These are phyloP conservation scores for Drosophila hawaiiensis DNA, from an alignment of 2,888 invertebrate genomes.

Conservation along the genomic window DNA sequence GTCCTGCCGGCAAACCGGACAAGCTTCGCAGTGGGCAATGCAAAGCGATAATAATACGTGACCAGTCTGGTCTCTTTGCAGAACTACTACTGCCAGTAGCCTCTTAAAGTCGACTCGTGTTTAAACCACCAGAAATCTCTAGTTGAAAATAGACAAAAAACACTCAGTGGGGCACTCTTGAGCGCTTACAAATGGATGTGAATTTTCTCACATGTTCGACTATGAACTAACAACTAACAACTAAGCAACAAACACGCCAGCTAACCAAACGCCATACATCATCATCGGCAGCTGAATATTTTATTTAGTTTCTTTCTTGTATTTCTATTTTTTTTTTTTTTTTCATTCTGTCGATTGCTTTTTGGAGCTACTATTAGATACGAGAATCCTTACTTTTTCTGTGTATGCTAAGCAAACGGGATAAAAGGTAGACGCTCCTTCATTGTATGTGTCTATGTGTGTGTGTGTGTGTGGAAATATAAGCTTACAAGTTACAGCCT, in stretches of 20 bases:
- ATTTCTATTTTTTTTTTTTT: conserved; percentile 4
- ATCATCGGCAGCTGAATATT: conserved; percentile 74
- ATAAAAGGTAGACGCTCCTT: conserved; percentile 61
- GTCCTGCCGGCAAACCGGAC: conserved; percentile 58
- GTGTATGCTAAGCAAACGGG: conserved; percentile 52
- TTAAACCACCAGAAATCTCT: conserved; percentile 29
- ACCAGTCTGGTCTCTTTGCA: conserved; percentile 54
- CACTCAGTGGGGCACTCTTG: conserved; percentile 26
- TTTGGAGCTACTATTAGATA: conserved; percentile 45
- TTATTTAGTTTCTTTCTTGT: conserved; percentile 49
- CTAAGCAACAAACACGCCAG: conserved; percentile 47
- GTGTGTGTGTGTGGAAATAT: conserved; percentile 35
- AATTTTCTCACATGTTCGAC: conserved; percentile 75
- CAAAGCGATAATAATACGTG: conserved; percentile 76
- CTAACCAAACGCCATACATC: conserved; percentile 69
- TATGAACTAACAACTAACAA: conserved; percentile 32
- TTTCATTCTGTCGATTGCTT: conserved; percentile 15
- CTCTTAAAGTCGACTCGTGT: conserved; percentile 43
- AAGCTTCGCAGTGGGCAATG: conserved; percentile 57
- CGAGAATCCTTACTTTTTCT: conserved; percentile 47
- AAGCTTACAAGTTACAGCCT: conserved; percentile 76
- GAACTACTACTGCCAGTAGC: background rate
- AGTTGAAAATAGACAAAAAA: conserved; percentile 35
- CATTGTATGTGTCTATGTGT: conserved; percentile 1
- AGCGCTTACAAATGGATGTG: conserved; percentile 73